A percentile compares a stretch with the other conserved stretches of the same genome.
phyloP scores from a whole-genome alignment of 2,888 invertebrate species.

The Uropetala carovei region DNA sequence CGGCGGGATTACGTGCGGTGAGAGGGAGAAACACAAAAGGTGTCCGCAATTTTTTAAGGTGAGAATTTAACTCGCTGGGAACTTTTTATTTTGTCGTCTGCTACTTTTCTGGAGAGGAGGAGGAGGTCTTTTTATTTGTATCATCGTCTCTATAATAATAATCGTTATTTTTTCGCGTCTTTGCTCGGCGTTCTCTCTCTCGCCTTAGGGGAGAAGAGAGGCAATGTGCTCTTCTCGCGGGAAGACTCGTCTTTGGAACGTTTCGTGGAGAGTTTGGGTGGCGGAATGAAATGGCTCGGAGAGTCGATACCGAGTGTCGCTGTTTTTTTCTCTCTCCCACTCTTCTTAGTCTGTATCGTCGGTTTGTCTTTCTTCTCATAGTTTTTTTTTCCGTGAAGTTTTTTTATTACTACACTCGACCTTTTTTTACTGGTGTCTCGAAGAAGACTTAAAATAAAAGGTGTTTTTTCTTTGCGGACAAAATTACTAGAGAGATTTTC shows the following conservation, averaged over 20 bases:
- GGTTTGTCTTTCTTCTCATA: not conserved
- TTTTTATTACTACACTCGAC: too few relatives aligned
- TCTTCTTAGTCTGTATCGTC: not conserved
- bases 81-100: not conserved
- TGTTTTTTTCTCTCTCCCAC: not conserved
- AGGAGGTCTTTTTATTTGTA: not conserved
- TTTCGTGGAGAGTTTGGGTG: not conserved
- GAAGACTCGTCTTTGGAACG: not conserved
- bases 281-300: not conserved
- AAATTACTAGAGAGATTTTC: too few relatives aligned
- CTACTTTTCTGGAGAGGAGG: not conserved
- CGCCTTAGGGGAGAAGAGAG: not conserved
- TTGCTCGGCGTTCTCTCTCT: not conserved
- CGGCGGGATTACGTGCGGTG: constrained; percentile 45
- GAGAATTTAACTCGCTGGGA: constrained; percentile 47
- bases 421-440: too few relatives aligned
- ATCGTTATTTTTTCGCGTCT: not conserved
- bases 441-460: too few relatives aligned
- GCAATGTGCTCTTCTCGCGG: not conserved
- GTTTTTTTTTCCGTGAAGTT: too few relatives aligned
- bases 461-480: too few relatives aligned
- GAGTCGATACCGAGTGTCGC: not conserved
- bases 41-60: constrained; percentile 60
- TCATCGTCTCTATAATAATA: not conserved
- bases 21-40: constrained; percentile 33